Conservation (phyloP, 2,113 vertebrate genomes). For the Elaphurus davidianus region DNA sequence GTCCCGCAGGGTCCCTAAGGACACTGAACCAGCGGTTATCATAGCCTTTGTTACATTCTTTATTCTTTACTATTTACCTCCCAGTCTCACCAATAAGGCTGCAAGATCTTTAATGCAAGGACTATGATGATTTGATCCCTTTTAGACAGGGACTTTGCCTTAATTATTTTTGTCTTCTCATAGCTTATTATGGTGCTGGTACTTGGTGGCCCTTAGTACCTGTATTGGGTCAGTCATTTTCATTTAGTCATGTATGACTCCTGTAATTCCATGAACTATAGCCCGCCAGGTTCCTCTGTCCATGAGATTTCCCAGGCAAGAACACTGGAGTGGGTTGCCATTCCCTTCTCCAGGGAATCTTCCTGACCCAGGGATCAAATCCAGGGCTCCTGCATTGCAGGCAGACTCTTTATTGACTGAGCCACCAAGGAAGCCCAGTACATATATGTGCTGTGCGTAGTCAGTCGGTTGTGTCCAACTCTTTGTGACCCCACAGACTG, state of each 20-base stretch:
- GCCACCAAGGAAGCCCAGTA: not conserved
- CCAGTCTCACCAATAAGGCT: not conserved
- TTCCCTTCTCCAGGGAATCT: not conserved
- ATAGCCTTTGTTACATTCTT: not conserved
- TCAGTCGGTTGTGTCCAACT: too few species aligned
- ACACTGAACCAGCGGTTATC: fast-evolving
- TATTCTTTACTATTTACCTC: not conserved
- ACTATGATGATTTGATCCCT: not conserved
- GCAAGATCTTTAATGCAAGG: not conserved
- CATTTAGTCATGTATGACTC: not conserved
- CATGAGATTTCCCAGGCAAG: not conserved
- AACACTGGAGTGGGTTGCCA: not conserved
- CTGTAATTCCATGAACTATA: not conserved
- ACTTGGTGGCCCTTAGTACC: not conserved
- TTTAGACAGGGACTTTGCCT: not conserved
- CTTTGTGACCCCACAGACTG: not conserved
- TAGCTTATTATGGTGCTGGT: not conserved
- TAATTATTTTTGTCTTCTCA: not conserved
- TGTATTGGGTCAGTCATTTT: not conserved
- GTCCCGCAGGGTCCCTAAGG: not conserved
- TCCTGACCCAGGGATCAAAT: not conserved
- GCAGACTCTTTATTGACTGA: not conserved
- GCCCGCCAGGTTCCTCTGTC: not conserved
- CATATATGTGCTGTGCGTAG: not conserved
- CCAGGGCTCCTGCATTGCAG: not conserved